Evolutionary conservation across 2,113 vertebrate species (phyloP), one percentile per base, ranked within the genome.

Genomic region (Asarcornis scutulata): DNA sequence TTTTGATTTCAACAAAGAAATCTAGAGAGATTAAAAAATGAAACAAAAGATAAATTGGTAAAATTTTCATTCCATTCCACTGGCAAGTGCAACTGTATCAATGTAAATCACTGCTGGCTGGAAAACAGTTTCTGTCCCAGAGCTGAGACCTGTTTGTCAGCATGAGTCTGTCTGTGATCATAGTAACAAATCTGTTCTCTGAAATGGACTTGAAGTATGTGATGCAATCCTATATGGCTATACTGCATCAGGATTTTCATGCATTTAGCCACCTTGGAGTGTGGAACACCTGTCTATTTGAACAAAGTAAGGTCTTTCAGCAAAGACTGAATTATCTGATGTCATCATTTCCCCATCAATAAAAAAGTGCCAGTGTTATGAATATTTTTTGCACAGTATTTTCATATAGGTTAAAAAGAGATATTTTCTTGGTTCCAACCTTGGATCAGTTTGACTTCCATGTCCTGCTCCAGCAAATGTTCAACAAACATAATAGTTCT

Each of bases 331-430:
- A 82, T 76, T 31, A 16, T 84, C 72, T 29, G 10, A 64, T 83
- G 31, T 32, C 48, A 89, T 60, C 22, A 40, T 86, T 97, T 97
- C 48, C 42, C 40, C 76, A 34, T 87, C 67, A 94, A 78, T 75
- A 89, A 86, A 90, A 59, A 6, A 76, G 11, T 87, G 48, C 40
- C 86, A 80, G 55, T 73, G 53, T 60, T 29, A 72, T 1, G 2
- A 91, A 66, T 26, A n/a, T 0, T 5, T 67, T 87, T 52, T 59
- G 16, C 31, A 74, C 3, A 26, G 1, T 40, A n/a, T 40, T 78
- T 14, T 40, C 14, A 11, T 9, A 48, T 8, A n/a, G 27, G 5
- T 32, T 84, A 32, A 76, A 93, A 86, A 67, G 7, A 72, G 8
- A 8, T 34, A 26, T 21, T 52, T 60, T 4, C 5, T 72, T 72